Percentiles rank a stretch among this genome's conserved stretches.
phyloP scores from a whole-genome alignment of 1,140 invertebrate genomes.

The Amyelois transitella region DNA sequence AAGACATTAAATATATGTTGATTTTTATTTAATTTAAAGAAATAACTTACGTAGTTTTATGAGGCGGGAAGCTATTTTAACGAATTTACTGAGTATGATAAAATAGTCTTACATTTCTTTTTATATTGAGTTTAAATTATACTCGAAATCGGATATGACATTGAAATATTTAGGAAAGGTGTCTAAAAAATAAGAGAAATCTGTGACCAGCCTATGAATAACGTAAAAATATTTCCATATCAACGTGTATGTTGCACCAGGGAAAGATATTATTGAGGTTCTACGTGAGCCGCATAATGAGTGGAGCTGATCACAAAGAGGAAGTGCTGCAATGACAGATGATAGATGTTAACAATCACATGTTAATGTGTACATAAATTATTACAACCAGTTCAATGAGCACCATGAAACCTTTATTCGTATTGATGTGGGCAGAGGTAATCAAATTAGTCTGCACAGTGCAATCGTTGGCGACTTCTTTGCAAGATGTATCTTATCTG shows the following conservation, averaged over 20 bases:
- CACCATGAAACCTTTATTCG: slow-evolving; percentile 7
- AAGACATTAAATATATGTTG: too few relatives aligned
- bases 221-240: not conserved
- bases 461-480: not conserved
- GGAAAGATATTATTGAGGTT: slow-evolving; percentile 13
- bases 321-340: slow-evolving; percentile 43
- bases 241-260: not conserved
- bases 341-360: slow-evolving; percentile 42
- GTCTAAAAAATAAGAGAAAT: too few relatives aligned
- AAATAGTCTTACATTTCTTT: too few relatives aligned
- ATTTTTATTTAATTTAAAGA: too few relatives aligned
- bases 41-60: too few relatives aligned
- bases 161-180: too few relatives aligned
- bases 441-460: not conserved
- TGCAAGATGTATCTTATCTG: not conserved
- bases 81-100: too few relatives aligned
- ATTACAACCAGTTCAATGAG: slow-evolving; percentile 1
- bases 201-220: not conserved
- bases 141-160: too few relatives aligned
- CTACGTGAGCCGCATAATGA: slow-evolving; percentile 35
- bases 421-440: slow-evolving; percentile 7
- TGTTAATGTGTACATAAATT: slow-evolving; percentile 10
- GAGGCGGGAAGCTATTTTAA: too few relatives aligned
- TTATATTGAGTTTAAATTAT: too few relatives aligned
- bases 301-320: slow-evolving; percentile 29